These are phyloP conservation scores for Drosophila ochracea DNA, from an alignment of 2,888 invertebrate species.

Conservation along the genomic window DNA sequence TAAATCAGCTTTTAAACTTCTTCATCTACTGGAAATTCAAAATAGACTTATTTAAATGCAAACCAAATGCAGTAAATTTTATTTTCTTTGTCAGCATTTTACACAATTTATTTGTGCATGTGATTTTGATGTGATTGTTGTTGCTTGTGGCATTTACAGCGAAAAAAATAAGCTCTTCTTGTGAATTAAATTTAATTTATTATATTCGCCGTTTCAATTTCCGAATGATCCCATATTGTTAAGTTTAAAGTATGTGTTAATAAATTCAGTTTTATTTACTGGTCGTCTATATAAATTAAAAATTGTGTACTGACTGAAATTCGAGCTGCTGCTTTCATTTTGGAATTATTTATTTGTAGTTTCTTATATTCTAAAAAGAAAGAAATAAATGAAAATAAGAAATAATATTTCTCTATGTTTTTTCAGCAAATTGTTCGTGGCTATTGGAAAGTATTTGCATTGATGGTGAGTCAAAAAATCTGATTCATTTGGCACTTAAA, in stretches of 20 bases:
- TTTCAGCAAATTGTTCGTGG: neutral
- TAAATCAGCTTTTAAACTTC: neutral
- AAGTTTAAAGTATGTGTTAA: slow-evolving; percentile 41
- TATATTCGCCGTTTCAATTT: slow-evolving; percentile 38
- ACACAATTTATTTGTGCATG: slow-evolving; percentile 46
- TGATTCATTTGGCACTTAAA: slow-evolving; percentile 14
- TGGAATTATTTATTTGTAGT: neutral
- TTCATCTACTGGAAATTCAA: neutral
- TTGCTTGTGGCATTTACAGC: slow-evolving; percentile 35
- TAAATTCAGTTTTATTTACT: slow-evolving; percentile 59
- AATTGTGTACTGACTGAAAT: neutral
- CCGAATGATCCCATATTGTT: slow-evolving; percentile 24
- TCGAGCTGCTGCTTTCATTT: neutral
- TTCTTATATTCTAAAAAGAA: neutral
- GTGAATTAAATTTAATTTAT: slow-evolving; percentile 79
- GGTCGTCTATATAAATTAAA: slow-evolving; percentile 31
- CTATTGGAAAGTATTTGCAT: neutral
- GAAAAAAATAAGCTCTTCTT: slow-evolving; percentile 65
- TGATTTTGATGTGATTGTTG: slow-evolving; percentile 22
- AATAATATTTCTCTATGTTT: too few species aligned
- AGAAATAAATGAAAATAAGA: neutral
- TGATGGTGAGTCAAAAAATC: slow-evolving; percentile 8
- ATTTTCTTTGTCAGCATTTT: slow-evolving; percentile 65
- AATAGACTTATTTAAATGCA: slow-evolving; percentile 68
- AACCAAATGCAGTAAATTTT: slow-evolving; percentile 72